Evolutionary conservation across 1,140 invertebrate genomes (phyloP).

Genomic region (Platyura marginata): DNA sequence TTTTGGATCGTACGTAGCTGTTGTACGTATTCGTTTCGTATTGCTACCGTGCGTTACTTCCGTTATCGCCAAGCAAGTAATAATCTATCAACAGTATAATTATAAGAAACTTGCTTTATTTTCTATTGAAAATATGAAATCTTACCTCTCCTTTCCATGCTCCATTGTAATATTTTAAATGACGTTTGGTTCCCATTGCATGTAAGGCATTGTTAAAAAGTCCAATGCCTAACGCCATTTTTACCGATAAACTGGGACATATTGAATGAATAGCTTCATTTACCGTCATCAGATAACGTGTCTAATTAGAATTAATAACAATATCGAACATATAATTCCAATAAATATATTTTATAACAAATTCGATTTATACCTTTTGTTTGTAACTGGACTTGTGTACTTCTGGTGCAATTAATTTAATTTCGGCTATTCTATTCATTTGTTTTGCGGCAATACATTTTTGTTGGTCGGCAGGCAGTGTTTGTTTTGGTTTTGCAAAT

Average conservation of each 20-base stretch:
- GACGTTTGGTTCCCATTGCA: constrained; percentile 57
- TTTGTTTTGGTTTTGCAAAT: constrained; percentile 39
- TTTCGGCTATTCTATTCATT: constrained; percentile 33
- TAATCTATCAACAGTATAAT: constrained; percentile 22
- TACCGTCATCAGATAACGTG: constrained; percentile 44
- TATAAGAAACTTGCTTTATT: too few species aligned
- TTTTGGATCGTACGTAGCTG: constrained; percentile 64
- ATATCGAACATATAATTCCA: neutral
- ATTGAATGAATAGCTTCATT: constrained; percentile 47
- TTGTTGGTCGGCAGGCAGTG: constrained; percentile 51
- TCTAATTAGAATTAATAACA: constrained; percentile 26
- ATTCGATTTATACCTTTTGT: constrained; percentile 31
- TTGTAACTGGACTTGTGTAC: constrained; percentile 37
- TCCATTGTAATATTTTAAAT: constrained; percentile 47
- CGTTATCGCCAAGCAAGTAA: constrained; percentile 76
- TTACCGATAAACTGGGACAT: constrained; percentile 46
- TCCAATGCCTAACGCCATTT: constrained; percentile 42
- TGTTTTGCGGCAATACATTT: constrained; percentile 40
- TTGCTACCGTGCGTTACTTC: constrained; percentile 90
- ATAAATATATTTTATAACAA: neutral
- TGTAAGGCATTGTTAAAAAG: constrained; percentile 48
- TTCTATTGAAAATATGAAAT: neutral
- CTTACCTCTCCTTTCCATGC: constrained; percentile 28
- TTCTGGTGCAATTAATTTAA: constrained; percentile 34
- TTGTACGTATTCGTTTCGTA: constrained; percentile 77